Conservation (phyloP, 64 coral and sea anemone genomes). For the Porites lutea region DNA sequence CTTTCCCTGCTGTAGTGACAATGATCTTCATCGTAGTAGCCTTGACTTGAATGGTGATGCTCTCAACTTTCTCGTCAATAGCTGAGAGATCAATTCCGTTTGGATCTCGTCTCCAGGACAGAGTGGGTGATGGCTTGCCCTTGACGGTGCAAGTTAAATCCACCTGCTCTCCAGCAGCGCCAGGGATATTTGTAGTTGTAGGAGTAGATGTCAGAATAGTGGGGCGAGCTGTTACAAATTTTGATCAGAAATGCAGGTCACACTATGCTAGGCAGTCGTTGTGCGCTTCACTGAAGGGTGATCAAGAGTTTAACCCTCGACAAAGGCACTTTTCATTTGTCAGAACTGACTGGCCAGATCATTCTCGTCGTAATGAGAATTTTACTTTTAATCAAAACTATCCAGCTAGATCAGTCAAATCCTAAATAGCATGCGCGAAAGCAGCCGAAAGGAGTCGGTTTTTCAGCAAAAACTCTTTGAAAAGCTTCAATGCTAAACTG, state of each 20-base stretch:
- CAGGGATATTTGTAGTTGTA: conserved; percentile 69
- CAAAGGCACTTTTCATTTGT: too few species aligned
- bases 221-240: conserved; percentile 59
- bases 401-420: too few species aligned
- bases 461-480: too few species aligned
- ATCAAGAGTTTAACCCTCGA: too few species aligned
- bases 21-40: conserved; percentile 11
- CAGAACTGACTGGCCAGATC: too few species aligned
- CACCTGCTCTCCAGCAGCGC: conserved; percentile 23
- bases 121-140: conserved; percentile 27
- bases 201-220: conserved; percentile 68
- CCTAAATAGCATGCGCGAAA: too few species aligned
- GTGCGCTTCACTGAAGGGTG: too few species aligned
- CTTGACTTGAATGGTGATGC: background rate
- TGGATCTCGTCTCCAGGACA: conserved; percentile 61
- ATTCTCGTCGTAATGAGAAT: too few species aligned
- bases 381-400: too few species aligned
- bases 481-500: too few species aligned
- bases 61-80: conserved; percentile 1
- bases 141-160: conserved; percentile 51
- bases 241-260: background rate
- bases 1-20: background rate
- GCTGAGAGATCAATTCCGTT: background rate
- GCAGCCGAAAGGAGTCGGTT: too few species aligned
- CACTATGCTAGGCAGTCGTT: too few species aligned